Conservation (phyloP, 2,797 vertebrate genomes). For the Pipistrellus pipistrellus region DNA sequence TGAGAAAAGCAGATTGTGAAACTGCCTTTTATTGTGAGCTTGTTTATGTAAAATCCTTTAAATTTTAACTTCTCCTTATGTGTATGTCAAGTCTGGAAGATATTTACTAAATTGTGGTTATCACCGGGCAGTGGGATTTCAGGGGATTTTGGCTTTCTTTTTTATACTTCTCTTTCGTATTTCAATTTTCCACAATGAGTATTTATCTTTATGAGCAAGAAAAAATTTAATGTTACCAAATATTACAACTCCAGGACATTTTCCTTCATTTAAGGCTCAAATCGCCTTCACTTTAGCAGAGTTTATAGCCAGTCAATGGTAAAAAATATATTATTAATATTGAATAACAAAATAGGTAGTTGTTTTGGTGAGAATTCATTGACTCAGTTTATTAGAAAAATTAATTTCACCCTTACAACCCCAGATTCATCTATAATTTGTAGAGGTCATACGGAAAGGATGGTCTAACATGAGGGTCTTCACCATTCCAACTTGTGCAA, state of each 20-base stretch:
- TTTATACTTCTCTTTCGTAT: neutral
- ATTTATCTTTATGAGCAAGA: slow-evolving; percentile 24
- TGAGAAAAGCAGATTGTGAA: neutral
- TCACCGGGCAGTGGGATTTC: neutral
- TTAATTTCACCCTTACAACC: neutral
- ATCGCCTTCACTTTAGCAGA: neutral
- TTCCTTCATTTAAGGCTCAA: neutral
- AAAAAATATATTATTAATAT: neutral
- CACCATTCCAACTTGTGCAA: accelerated
- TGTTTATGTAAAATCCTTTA: neutral
- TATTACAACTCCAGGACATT: neutral
- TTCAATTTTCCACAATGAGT: slow-evolving; percentile 4
- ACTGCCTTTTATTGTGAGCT: neutral
- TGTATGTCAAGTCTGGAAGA: neutral
- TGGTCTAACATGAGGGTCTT: neutral
- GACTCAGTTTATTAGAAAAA: slow-evolving; percentile 21
- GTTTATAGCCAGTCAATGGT: neutral
- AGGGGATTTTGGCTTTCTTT: neutral
- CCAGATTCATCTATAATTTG: neutral
- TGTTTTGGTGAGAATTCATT: neutral
- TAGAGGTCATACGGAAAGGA: neutral
- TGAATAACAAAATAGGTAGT: neutral
- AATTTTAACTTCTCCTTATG: neutral
- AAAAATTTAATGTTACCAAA: neutral
- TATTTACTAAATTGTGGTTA: neutral